Conservation (phyloP, 2,113 vertebrate species). For the Microtus richardsoni region DNA sequence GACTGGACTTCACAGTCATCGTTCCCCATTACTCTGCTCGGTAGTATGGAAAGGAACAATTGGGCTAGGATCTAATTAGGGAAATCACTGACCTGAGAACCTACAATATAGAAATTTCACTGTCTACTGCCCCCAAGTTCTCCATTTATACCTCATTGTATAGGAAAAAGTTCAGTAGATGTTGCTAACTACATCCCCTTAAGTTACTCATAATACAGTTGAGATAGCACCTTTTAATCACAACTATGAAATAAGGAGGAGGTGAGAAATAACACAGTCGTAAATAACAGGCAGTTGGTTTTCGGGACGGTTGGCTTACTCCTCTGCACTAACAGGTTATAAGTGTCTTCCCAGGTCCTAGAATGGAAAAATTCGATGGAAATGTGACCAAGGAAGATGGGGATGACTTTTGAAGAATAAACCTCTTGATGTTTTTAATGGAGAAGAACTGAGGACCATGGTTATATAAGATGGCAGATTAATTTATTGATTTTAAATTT, state of each 20-base stretch:
- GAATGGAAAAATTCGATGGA: neutral
- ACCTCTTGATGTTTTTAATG: neutral
- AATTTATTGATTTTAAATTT: conserved; percentile 34
- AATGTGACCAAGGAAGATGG: neutral
- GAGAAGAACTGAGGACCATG: neutral
- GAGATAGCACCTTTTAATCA: neutral
- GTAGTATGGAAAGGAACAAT: neutral
- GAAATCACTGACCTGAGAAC: conserved; percentile 35
- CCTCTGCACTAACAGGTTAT: neutral
- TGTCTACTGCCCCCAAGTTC: neutral
- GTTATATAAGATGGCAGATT: neutral
- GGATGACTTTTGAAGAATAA: conserved; percentile 37
- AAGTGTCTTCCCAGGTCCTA: neutral
- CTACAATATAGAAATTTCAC: neutral
- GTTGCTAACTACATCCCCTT: neutral
- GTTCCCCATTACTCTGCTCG: neutral
- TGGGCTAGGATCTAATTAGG: conserved; percentile 26
- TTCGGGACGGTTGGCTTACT: neutral
- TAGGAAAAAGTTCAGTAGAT: neutral
- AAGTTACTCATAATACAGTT: conserved; percentile 10
- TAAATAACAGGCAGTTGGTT: neutral
- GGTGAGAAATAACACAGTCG: neutral
- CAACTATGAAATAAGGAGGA: neutral
- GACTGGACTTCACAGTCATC: neutral
- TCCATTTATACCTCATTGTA: neutral